Evolutionary conservation across 2,888 invertebrate genomes (phyloP).

Genomic region (Drosophila neotestacea): DNA sequence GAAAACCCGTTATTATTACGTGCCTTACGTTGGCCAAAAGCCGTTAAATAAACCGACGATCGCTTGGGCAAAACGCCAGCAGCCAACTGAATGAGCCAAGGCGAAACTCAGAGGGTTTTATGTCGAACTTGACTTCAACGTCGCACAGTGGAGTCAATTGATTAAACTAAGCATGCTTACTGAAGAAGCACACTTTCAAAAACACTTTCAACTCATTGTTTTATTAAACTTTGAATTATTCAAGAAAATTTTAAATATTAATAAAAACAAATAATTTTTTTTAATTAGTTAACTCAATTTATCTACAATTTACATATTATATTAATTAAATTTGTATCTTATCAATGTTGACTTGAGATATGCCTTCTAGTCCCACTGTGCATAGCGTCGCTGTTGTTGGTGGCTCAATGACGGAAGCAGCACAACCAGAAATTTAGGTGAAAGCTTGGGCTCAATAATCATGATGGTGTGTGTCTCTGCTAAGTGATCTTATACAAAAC

Average conservation of each 20-base stretch:
- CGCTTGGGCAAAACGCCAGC: constrained; percentile 61
- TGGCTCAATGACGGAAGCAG: constrained; percentile 17
- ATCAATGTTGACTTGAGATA: not conserved
- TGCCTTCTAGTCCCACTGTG: constrained; percentile 5
- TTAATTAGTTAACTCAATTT: too few species aligned
- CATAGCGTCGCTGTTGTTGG: constrained; percentile 2
- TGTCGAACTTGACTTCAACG: constrained; percentile 67
- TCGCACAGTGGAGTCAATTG: constrained; percentile 34
- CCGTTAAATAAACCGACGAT: constrained; percentile 48
- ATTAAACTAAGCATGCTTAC: not conserved
- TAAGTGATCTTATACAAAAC: constrained; percentile 32
- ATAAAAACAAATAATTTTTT: too few species aligned
- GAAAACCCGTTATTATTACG: constrained; percentile 47
- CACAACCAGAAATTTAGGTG: constrained; percentile 32
- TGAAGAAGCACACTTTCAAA: not conserved
- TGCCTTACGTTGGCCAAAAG: constrained; percentile 19
- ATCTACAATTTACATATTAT: too few species aligned
- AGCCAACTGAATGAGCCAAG: constrained; percentile 68
- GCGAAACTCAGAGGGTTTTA: constrained; percentile 69
- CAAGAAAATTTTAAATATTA: too few species aligned
- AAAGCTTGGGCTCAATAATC: constrained; percentile 46
- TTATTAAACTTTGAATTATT: not conserved
- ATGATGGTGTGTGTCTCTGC: constrained; percentile 5
- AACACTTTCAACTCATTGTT: too few species aligned
- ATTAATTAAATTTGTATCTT: too few species aligned